Base-by-base conservation (phyloP, 1,140 invertebrate species). In the Atta cephalotes region DNA sequence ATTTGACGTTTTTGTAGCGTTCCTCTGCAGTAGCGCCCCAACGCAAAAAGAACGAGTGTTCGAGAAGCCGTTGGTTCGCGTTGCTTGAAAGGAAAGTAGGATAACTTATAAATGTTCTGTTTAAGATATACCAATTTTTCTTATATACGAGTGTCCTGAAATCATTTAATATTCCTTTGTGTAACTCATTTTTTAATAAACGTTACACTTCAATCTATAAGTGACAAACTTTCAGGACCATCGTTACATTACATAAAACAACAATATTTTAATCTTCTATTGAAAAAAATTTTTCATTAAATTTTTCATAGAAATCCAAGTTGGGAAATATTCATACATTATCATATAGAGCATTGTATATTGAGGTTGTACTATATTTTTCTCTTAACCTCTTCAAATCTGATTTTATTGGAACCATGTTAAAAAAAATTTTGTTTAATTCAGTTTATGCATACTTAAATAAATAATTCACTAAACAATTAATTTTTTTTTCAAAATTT, bases 51-150 rank as follows among this genome's bases (percentile, higher is more conserved):
- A 94, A 95, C 93, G 91, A 93, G 92, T 91, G 93, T 92, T 93
- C 93, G 92, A 94, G 94, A 91, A 93, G 94, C 93, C 92, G 92
- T 93, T 90, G 93, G 92, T 92, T 94, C 93, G 80, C 80, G 94
- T 93, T 91, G 94, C 94, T 95, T 95, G 93, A 95, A 95, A 95
- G 93, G 93, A 95, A 95, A 94, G 92, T 90, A 94, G 92, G 93
- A 95, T 91, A 93, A 93, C 93, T 93, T 92, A 92, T 95, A 89
- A 95, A 94, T 94, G 76, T 81, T 91, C 92, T 89, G 77, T 86
- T 87, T 90, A 84, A 76, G 74, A 12, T 51, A 84, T 16, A 88
- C 85, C 81, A 74, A 51, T 82, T 76, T 88, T 85, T 87, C 25
- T 68, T 82, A 82, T 77, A 86, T 88, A 91, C 90, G 89, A 91